Conservation (phyloP, 1,140 invertebrate genomes). For the Drosophila santomea region DNA sequence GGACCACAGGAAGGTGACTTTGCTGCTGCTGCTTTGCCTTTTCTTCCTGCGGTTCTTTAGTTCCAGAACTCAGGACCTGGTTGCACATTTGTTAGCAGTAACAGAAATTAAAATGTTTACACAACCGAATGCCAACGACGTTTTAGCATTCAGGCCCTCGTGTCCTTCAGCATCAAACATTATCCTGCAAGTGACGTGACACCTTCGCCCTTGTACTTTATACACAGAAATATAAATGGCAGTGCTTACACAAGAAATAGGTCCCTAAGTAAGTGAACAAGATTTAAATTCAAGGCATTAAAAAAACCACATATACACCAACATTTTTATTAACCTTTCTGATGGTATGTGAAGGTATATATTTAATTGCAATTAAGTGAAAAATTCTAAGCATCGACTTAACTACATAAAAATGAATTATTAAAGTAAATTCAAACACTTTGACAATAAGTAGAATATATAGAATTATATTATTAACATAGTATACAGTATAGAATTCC, state of each 20-base stretch:
- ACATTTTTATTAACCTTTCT: too few relatives aligned
- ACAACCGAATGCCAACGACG: slow-evolving; percentile 75
- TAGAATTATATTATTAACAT: too few relatives aligned
- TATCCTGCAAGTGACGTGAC: slow-evolving; percentile 40
- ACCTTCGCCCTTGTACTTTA: slow-evolving; percentile 18
- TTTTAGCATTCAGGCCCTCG: slow-evolving; percentile 63
- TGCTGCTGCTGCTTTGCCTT: slow-evolving; percentile 25
- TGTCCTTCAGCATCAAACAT: slow-evolving; percentile 55
- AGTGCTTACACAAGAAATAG: background rate
- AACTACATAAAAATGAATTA: too few relatives aligned
- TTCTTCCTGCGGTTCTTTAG: slow-evolving; percentile 51
- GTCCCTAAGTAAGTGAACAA: background rate
- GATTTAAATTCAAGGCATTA: background rate
- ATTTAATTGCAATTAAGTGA: too few relatives aligned
- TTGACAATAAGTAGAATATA: too few relatives aligned
- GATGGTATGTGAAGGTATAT: too few relatives aligned
- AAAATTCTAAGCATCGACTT: too few relatives aligned
- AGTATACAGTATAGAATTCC: too few relatives aligned
- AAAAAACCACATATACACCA: too few relatives aligned
- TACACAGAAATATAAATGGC: slow-evolving; percentile 14
- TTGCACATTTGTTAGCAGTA: slow-evolving; percentile 74
- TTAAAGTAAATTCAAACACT: too few relatives aligned
- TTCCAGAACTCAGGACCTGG: slow-evolving; percentile 13
- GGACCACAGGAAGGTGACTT: slow-evolving; percentile 30
- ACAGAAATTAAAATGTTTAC: slow-evolving; percentile 82